A percentile compares a stretch with the other conserved stretches of the same genome.
These are phyloP conservation scores for Acleris sparsana DNA, from an alignment of 2,888 invertebrate genomes.

Conservation along the genomic window DNA sequence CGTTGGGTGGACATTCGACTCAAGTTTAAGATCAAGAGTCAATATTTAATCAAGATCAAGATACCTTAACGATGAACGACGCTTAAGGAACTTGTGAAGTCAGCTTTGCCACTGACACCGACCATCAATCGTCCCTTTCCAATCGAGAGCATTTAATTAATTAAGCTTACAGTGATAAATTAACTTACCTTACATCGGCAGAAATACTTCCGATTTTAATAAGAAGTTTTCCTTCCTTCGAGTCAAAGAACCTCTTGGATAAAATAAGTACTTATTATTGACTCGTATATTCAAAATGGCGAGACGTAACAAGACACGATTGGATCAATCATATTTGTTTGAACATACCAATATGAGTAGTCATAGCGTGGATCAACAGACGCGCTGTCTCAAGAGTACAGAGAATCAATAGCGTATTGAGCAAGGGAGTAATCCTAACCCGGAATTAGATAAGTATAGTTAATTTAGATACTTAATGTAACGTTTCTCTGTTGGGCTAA, in stretches of 20 bases:
- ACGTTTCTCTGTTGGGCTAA: not conserved
- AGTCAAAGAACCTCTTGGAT: no score
- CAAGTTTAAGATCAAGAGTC: constrained; percentile 14
- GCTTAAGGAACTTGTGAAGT: not conserved
- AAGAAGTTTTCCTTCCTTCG: no score
- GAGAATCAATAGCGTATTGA: constrained; percentile 19
- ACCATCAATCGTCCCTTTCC: not conserved
- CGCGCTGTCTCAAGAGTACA: constrained; percentile 15
- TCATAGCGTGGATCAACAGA: constrained; percentile 17
- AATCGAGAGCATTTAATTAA: not conserved
- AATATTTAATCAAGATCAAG: not conserved
- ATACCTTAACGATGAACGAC: no score
- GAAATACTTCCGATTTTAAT: not conserved
- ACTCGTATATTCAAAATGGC: constrained; percentile 5
- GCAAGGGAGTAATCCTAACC: constrained; percentile 2
- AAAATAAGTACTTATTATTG: not conserved
- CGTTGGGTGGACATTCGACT: not conserved
- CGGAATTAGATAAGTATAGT: constrained; percentile 6
- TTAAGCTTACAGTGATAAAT: not conserved
- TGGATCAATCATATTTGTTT: constrained; percentile 15
- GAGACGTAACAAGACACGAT: constrained; percentile 12
- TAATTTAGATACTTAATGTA: not conserved
- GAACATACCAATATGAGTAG: constrained; percentile 15
- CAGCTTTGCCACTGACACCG: not conserved
- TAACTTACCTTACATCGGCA: not conserved